phyloP scores from a whole-genome alignment of 2,113 vertebrate genomes.

The Pao palembangensis region DNA sequence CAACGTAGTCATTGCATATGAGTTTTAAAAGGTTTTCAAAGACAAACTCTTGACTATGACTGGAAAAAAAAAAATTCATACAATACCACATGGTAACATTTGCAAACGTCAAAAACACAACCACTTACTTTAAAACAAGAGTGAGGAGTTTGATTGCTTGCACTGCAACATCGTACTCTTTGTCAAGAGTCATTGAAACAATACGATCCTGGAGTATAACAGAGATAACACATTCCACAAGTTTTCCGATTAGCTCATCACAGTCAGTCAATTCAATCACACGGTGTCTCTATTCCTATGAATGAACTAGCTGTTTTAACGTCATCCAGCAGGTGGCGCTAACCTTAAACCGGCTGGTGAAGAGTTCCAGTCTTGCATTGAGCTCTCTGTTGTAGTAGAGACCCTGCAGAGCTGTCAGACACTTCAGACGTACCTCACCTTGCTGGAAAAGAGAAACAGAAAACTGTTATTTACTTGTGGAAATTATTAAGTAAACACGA shows the following conservation, averaged over 20 bases:
- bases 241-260: neutral
- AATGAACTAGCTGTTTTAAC: constrained; percentile 6
- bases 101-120: neutral
- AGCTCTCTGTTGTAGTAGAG: constrained; percentile 98
- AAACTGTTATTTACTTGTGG: neutral
- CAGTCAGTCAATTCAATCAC: neutral
- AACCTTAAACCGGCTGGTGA: constrained; percentile 99
- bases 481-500: too few relatives aligned
- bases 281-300: neutral
- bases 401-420: constrained; percentile 96
- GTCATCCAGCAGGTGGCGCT: constrained; percentile 61
- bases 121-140: constrained; percentile 96
- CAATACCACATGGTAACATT: neutral
- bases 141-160: constrained; percentile 99
- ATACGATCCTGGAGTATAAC: constrained; percentile 85
- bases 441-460: constrained; percentile 74
- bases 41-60: neutral
- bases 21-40: too few relatives aligned
- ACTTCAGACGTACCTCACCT: constrained; percentile 98
- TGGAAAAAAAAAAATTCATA: neutral
- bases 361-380: constrained; percentile 96
- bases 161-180: constrained; percentile 98
- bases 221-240: constrained; percentile 7
- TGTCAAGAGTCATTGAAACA: constrained; percentile 98
- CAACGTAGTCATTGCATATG: too few relatives aligned